Evolutionary conservation across 2,113 vertebrate species (phyloP).

Genomic region (Indicator maculatus): DNA sequence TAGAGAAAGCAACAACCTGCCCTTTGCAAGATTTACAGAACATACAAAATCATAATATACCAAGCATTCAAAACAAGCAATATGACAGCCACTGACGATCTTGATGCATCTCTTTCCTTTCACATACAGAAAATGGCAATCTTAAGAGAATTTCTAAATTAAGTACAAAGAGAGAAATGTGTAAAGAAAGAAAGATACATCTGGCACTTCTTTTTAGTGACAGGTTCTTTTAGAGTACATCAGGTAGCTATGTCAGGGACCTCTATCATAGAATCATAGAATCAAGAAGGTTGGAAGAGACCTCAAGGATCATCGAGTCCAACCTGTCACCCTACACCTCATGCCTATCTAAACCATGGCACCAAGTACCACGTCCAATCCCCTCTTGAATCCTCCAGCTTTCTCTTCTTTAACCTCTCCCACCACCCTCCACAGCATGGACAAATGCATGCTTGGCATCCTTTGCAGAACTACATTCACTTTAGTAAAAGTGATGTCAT

Average conservation of each 20-base stretch:
- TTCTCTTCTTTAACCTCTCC: not conserved
- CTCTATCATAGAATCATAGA: too few species aligned
- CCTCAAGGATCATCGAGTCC: too few species aligned
- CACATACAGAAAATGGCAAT: not conserved
- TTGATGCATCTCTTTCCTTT: not conserved
- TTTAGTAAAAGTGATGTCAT: not conserved
- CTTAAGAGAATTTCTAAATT: not conserved
- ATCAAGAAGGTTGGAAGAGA: too few species aligned
- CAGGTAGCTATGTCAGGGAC: not conserved
- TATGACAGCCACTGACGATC: not conserved
- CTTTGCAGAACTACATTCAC: not conserved
- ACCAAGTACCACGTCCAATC: too few species aligned
- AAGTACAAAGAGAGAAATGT: not conserved
- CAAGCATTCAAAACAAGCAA: not conserved
- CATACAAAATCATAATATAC: not conserved
- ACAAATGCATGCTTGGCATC: not conserved
- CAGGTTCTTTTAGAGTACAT: not conserved
- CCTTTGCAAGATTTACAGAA: not conserved
- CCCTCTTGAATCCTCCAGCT: too few species aligned
- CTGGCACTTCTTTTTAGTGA: not conserved
- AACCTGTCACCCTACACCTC: too few species aligned
- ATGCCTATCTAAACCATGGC: too few species aligned
- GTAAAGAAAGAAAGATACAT: not conserved
- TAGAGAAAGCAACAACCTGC: not conserved
- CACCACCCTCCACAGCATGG: not conserved